These are phyloP conservation scores for Drosophila fuyamai DNA, from an alignment of 1,140 invertebrate genomes.

Conservation along the genomic window DNA sequence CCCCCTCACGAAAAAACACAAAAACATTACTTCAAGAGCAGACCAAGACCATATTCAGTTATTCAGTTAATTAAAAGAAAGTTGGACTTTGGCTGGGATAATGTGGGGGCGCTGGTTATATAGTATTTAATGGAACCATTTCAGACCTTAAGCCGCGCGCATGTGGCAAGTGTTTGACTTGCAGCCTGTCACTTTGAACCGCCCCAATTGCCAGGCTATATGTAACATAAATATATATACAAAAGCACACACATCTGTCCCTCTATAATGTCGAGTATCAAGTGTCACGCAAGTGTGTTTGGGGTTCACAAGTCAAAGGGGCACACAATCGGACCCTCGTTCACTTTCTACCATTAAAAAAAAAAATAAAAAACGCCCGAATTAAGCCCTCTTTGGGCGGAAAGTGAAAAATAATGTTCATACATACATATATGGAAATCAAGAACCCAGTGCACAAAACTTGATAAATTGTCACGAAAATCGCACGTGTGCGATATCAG, in stretches of 20 bases:
- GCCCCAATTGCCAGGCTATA: slow-evolving; percentile 53
- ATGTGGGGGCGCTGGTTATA: slow-evolving; percentile 49
- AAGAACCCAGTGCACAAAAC: slow-evolving; percentile 35
- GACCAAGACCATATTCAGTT: slow-evolving; percentile 43
- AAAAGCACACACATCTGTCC: slow-evolving; percentile 24
- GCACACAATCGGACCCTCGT: slow-evolving; percentile 49
- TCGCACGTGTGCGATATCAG: slow-evolving; percentile 75
- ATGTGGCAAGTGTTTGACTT: slow-evolving; percentile 72
- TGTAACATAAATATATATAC: slow-evolving; percentile 8
- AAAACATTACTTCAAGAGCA: slow-evolving; percentile 18
- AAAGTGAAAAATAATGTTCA: slow-evolving; percentile 40
- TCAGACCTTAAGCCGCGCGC: slow-evolving; percentile 39
- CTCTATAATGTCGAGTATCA: slow-evolving; percentile 53
- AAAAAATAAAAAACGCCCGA: slow-evolving; percentile 7
- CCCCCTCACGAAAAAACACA: slow-evolving; percentile 25
- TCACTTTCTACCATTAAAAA: slow-evolving; percentile 65
- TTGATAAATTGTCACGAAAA: slow-evolving; percentile 79
- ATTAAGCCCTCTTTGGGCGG: slow-evolving; percentile 25
- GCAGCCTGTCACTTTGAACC: slow-evolving; percentile 73
- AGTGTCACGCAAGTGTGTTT: slow-evolving; percentile 66
- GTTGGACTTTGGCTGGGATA: slow-evolving; percentile 46
- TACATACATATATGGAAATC: slow-evolving; percentile 4
- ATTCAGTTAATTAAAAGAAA: slow-evolving; percentile 80
- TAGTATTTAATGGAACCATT: slow-evolving; percentile 70
- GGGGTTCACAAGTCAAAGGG: slow-evolving; percentile 59